Evolutionary conservation across 2,113 vertebrate genomes (phyloP).

Genomic region (Pomatorhinus ruficollis): DNA sequence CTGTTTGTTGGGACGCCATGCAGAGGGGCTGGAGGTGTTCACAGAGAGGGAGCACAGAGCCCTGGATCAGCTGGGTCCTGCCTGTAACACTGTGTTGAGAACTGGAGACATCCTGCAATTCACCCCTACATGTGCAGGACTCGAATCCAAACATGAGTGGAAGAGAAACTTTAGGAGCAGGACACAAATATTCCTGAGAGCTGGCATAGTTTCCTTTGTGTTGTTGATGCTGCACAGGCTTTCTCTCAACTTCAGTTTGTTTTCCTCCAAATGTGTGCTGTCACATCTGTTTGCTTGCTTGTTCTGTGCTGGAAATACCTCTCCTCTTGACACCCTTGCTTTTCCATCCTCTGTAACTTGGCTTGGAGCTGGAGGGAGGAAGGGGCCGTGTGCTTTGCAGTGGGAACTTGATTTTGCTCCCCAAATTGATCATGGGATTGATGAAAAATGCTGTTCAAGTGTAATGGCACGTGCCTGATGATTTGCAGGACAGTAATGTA

Average conservation of each 20-base stretch:
- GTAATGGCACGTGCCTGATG: background rate
- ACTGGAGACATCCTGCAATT: background rate
- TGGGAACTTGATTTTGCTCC: background rate
- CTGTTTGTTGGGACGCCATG: background rate
- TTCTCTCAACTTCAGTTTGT: background rate
- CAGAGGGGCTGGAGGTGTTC: background rate
- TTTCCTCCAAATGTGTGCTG: constrained; percentile 6
- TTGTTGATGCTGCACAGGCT: background rate
- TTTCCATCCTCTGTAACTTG: background rate
- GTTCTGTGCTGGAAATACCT: background rate
- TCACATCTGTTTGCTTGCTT: constrained; percentile 35
- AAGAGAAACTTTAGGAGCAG: background rate
- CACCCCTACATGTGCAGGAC: background rate
- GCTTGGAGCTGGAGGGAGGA: background rate
- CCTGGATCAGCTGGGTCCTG: background rate
- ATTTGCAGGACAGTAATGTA: background rate
- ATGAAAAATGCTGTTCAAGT: background rate
- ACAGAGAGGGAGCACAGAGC: background rate
- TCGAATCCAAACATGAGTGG: background rate
- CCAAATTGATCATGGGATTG: background rate
- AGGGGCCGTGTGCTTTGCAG: background rate
- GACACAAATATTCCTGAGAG: background rate
- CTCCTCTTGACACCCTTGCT: background rate
- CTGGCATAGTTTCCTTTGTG: background rate
- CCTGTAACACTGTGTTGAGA: background rate